Base-by-base conservation (phyloP, 2,113 vertebrate genomes). In the Stictonetta naevosa region DNA sequence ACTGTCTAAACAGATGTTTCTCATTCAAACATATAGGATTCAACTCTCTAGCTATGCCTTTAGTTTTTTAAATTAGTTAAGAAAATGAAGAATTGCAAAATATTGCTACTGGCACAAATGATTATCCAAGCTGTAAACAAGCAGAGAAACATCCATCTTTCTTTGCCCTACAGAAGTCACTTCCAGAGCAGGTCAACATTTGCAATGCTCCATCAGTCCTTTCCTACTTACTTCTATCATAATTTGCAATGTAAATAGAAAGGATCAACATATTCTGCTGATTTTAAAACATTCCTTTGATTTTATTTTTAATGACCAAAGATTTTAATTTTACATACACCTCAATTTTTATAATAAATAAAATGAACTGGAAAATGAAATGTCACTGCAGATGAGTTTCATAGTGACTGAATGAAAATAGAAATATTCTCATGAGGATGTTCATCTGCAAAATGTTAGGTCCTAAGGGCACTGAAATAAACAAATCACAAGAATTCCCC, bases 391-490 rank as follows among this genome's bases (percentile, higher is more conserved):
- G 81, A 92, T 78, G 86, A 92, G 74, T 84, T 91, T 86, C 84
- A 38, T 48, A 86, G 86, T 72, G 69, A 92, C 89, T 75, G 88
- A 92, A 86, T 92, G 80, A 82, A 95, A 93, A 92, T 25, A 93
- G 81, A 92, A 84, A 87, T 34, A 74, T 67, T 93, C 74, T 95
- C 89, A 42, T 48, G 83, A 95, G 86, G 86, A 95, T 36, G 72
- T 46, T 86, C 86, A 92, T 89, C 81, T 81, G 56, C 80, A 84
- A 90, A 95, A 95, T 73, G 86, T 66, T 90, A 94, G 36, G 72
- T 94, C 85, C 75, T 92, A 71, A 74, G 93, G 92, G 85, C 75
- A 95, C 25, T 67, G 82, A 88, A 90, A 93, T 76, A 95, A 96
- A 93, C 87, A 92, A 94, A 88, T 59, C 4, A 13, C 82, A 90